Evolutionary conservation across 2,888 invertebrate species (phyloP), one percentile per base, ranked within the genome.

Genomic region (Oscheius sp.): DNA sequence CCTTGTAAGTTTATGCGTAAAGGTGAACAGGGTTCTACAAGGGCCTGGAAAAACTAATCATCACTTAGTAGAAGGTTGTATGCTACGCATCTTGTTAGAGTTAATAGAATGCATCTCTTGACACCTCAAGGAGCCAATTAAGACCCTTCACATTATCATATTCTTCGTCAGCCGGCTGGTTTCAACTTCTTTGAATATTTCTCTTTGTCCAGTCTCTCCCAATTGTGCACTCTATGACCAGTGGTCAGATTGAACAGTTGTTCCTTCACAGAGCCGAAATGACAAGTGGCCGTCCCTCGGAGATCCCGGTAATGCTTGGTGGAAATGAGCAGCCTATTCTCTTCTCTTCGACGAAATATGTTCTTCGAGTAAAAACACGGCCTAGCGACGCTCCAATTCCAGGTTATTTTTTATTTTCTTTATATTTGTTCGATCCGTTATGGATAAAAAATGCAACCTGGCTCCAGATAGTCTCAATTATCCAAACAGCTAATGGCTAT

Each of bases 331-430:
- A 27, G 46, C 61, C 61, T 6, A 43, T 23, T 25, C 52, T 66
- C 16, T 71, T 71, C 25, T 63, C 59, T 13, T 56, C 71, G 16
- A 52, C 59, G n/a, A 71, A 71, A 45, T 71, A 71, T 52, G 52
- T 71, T 29, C 27, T 71, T 16, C 61, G 63, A 29, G 45, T 71
- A 25, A 61, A 18, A 12, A 27, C 71, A 35, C 23, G 71, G 52
- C 71, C 71, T 9, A 29, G 35, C 35, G 35, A 35, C 9, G 35
- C 71, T 27, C 27, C 21, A 12, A 71, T 52, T 35, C 52, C 49
- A 61, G 63, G 63, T 71, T 25, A 1, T 46, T 18, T 46, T 64
- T 46, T 64, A 5, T 29, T 61, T 29, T 43, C 43, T 43, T 27
- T 16, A 9, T 3, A 7, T 12, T 61, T 61, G 5, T 49, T 49